phyloP scores from a whole-genome alignment of 2,797 vertebrate genomes.

The Podarcis lilfordi region DNA sequence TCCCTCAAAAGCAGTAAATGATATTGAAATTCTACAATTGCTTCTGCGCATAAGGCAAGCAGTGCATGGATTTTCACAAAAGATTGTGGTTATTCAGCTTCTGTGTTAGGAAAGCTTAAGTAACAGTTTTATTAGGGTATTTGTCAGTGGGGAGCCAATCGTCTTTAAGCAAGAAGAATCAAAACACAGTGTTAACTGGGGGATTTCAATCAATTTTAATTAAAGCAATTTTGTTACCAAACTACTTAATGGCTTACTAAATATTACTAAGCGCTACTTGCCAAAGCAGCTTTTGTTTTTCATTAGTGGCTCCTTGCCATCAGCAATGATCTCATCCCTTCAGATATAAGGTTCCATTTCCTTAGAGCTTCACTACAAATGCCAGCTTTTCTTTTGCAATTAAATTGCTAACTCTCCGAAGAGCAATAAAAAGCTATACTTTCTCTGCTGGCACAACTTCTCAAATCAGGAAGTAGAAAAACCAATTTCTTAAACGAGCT shows the following conservation, averaged over 20 bases:
- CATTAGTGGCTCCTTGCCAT: conserved; percentile 26
- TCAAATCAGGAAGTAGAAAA: conserved; percentile 30
- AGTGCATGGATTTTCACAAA: not conserved
- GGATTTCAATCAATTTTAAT: conserved; percentile 38
- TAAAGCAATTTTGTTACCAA: conserved; percentile 21
- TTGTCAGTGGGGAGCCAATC: not conserved
- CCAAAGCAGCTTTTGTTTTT: conserved; percentile 5
- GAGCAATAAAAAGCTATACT: conserved; percentile 19
- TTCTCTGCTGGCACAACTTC: conserved; percentile 23
- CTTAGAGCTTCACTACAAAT: conserved; percentile 31
- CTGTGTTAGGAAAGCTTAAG: conserved; percentile 20
- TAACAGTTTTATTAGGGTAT: conserved; percentile 34
- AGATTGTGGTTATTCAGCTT: not conserved
- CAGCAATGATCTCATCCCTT: conserved; percentile 29
- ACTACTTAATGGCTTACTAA: conserved; percentile 40
- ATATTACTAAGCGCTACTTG: conserved; percentile 40
- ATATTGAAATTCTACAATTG: conserved; percentile 11
- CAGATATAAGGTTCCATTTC: not conserved
- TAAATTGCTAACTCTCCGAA: conserved; percentile 38
- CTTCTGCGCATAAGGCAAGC: conserved; percentile 14
- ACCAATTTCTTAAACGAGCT: not conserved
- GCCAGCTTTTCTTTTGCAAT: conserved; percentile 44
- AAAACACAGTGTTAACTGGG: conserved; percentile 36
- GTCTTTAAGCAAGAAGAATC: conserved; percentile 7
- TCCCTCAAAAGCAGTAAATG: not conserved